A percentile compares a stretch with the other conserved stretches of the same genome.
phyloP scores from a whole-genome alignment of 2,888 invertebrate genomes.

The Scaptodrosophila latifasciaeformis region DNA sequence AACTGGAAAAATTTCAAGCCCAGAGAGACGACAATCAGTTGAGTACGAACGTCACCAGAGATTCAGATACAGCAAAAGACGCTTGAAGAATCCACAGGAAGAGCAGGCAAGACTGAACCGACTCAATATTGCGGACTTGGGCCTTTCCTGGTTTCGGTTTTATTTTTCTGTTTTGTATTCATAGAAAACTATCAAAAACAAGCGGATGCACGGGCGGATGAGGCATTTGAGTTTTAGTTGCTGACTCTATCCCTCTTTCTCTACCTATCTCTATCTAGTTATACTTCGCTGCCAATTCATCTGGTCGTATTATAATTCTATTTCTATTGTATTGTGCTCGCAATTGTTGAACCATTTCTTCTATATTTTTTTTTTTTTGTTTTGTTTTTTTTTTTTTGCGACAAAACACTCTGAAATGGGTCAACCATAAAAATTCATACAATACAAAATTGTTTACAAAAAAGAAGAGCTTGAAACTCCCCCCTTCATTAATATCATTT shows the following conservation, averaged over 20 bases:
- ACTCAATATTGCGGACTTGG: constrained; percentile 14
- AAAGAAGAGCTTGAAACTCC: too few relatives aligned
- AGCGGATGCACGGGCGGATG: constrained; percentile 69
- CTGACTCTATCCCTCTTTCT: constrained; percentile 6
- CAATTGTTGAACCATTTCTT: constrained; percentile 47
- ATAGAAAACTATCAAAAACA: constrained; percentile 45
- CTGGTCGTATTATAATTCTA: too few relatives aligned
- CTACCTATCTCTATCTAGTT: neutral
- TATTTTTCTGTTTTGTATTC: constrained; percentile 46
- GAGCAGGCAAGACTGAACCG: constrained; percentile 19
- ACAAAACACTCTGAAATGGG: too few relatives aligned
- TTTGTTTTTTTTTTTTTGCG: constrained; percentile 1
- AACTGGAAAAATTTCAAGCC: constrained; percentile 16
- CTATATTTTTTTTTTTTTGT: too few relatives aligned
- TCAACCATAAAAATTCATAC: too few relatives aligned
- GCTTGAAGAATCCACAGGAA: constrained; percentile 28
- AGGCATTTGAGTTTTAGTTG: constrained; percentile 55
- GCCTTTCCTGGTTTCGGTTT: constrained; percentile 16
- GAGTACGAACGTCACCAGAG: constrained; percentile 24
- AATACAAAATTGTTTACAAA: too few relatives aligned
- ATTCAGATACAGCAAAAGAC: neutral
- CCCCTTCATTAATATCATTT: too few relatives aligned
- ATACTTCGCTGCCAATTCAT: too few relatives aligned
- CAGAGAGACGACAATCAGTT: constrained; percentile 44
- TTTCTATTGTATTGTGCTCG: too few relatives aligned